Base-by-base conservation (phyloP, 2,888 invertebrate genomes). In the Sarcophaga carnaria region DNA sequence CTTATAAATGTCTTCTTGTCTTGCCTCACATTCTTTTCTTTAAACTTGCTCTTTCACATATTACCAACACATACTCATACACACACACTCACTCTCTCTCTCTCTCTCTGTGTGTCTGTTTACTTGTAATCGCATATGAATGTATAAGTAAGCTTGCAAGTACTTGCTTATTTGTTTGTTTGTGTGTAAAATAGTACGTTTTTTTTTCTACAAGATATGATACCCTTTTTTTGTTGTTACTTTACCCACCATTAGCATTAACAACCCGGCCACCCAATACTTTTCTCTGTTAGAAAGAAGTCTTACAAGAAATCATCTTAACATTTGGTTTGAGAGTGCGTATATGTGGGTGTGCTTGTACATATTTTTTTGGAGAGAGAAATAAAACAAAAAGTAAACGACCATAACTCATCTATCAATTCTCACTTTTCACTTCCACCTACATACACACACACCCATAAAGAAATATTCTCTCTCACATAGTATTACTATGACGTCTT, bases 321-420 rank as follows among this genome's bases (percentile, higher is more conserved):
- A 91, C 10, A 45, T 62, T 54, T 37, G 25, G 11, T 54, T 64
- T 54, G 17, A 54, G 4, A 10, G 6, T 37, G 2, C 8, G 37
- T 8, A 20, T 20, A 20, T 20, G 8, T 37, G 37, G 0, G 37
- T 10, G 37, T 10, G 77, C 14, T 77, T 72, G 66, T 71, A 77
- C 66, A 71, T 71, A 37, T 59, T 72, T 77, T 59, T 37, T 37
- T 1, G 37, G 75, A 49, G 47, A 71, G 74, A 74, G 45, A 6
- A 83, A 17, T 5, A 54, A 72, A 83, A 78, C 79, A 83, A 81
- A 78, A 87, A 75, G 62, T 75, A 81, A 87, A 79, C 81, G 87
- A 84, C 81, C 91, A 92, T 92, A 92, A 92, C 92, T 93, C 92
- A 92, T 92, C 92, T 92, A 93, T 93, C 93, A 92, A 92, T 93